Evolutionary conservation across 35 echinoderm and acorn worm species (phyloP), one percentile per base, ranked within the genome.

Genomic region (Anneissia japonica): DNA sequence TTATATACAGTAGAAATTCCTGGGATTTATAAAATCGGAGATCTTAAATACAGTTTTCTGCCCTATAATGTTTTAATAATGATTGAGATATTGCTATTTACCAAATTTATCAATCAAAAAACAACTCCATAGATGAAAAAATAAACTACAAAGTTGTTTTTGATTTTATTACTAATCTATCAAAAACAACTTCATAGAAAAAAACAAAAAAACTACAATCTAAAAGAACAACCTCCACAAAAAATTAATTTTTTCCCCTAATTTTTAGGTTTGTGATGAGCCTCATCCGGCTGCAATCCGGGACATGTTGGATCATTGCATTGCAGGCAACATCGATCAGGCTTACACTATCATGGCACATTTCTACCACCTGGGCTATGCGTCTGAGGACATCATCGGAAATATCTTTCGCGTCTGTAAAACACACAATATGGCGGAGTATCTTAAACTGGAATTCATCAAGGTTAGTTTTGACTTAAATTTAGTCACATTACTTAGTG

Each of bases 381-480:
- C 96, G 1, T 86, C 92, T 16, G 89, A 90, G 23, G 92, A 94
- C 74, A 99, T 94, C 92, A 94, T 99, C 39, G 87, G 86, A 5
- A 99, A 99, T 46, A 81, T 94, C 34, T 99, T 99, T 84, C 39
- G 92, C 11, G 90, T 91, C 23, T 94, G 96, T 51, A 99, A 99
- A 83, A 99, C 89, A 33, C 79, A 88, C 38, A 37, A 91, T 31
- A 99, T 99, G 92, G 88, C 96, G 28, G 96, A 99, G 40, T 99
- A 91, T 83, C 79, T 98, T 19, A 98, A 98, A 46, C 79, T 98
- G 35, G 95, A 98, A 79, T 98, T 94, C 75, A 93, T 98, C 32
- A 93, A 98, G 87, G 95, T 98, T 46, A 92, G 39, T 35, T 12
- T 17, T 51, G 3, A n/a, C n/a, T n/a, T n/a, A n/a, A n/a, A n/a